Conservation (phyloP, 2,797 vertebrate genomes). For the Molothrus ater region DNA sequence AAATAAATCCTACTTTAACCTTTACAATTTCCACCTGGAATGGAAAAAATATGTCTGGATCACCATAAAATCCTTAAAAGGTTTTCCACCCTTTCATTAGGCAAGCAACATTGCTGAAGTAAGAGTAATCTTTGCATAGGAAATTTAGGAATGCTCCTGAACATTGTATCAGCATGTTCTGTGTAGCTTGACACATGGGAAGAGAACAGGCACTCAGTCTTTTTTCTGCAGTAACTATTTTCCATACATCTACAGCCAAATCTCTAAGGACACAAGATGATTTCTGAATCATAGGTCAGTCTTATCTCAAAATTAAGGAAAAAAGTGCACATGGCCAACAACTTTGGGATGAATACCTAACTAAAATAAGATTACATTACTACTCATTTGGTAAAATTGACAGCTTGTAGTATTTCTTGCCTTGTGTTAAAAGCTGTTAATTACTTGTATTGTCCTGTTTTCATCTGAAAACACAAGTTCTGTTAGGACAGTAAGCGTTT, state of each 20-base stretch:
- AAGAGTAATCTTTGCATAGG: not conserved
- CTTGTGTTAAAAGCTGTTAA: not conserved
- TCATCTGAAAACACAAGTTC: slow-evolving; percentile 29
- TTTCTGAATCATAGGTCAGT: not conserved
- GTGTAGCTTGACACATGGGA: not conserved
- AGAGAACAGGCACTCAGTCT: not conserved
- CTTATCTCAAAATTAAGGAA: not conserved
- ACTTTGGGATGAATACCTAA: not conserved
- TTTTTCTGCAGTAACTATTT: slow-evolving; percentile 3
- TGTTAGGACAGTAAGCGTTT: not conserved
- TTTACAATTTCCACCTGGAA: not conserved
- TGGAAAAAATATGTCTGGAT: not conserved
- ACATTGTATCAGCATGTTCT: not conserved
- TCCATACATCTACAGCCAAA: slow-evolving; percentile 4
- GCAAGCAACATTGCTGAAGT: not conserved
- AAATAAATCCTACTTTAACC: slow-evolving; percentile 20
- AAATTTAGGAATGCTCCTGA: slow-evolving; percentile 9
- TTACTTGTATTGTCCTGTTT: slow-evolving; percentile 5
- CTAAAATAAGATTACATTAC: not conserved
- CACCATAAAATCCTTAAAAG: not conserved
- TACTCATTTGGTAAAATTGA: not conserved
- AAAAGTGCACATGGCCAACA: not conserved
- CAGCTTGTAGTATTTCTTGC: not conserved
- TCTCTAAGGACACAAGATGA: slow-evolving; percentile 9
- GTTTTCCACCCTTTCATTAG: not conserved